These are phyloP conservation scores for Pachyrhynchus sulphureomaculatus DNA, from an alignment of 1,140 invertebrate species.

Conservation along the genomic window DNA sequence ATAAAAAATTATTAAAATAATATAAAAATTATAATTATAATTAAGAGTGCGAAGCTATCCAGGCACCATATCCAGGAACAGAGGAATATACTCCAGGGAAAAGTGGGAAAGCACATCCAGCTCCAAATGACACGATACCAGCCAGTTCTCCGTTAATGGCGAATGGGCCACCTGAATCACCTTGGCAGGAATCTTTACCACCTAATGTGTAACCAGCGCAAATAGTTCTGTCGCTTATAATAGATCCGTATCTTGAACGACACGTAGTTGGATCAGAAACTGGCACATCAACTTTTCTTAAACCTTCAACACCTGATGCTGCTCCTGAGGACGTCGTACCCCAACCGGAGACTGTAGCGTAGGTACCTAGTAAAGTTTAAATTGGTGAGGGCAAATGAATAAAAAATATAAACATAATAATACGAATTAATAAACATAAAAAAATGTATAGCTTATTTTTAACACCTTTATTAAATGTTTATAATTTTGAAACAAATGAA, in stretches of 20 bases:
- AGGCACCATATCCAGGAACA: slow-evolving; percentile 10
- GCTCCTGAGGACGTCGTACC: slow-evolving; percentile 34
- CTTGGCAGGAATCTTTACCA: slow-evolving; percentile 61
- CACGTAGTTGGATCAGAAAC: slow-evolving; percentile 2
- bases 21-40: too few species aligned
- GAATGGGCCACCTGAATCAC: slow-evolving; percentile 66
- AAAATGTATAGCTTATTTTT: too few species aligned
- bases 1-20: too few species aligned
- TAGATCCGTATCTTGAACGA: slow-evolving; percentile 25
- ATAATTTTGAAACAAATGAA: too few species aligned
- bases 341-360: slow-evolving; percentile 47
- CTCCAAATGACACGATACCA: slow-evolving; percentile 62
- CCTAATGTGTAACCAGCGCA: slow-evolving; percentile 50
- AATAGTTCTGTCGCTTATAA: slow-evolving; percentile 48
- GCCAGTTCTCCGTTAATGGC: slow-evolving; percentile 48
- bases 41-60: too few species aligned
- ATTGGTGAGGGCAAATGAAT: too few species aligned
- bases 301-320: slow-evolving; percentile 8
- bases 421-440: too few species aligned
- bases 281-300: slow-evolving; percentile 12
- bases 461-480: too few species aligned
- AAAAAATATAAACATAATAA: too few species aligned
- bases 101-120: slow-evolving; percentile 28
- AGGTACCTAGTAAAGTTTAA: slow-evolving; percentile 13
- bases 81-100: slow-evolving; percentile 34